Percentiles rank a stretch among this genome's conserved stretches.
phyloP scores from a whole-genome alignment of 35 echinoderm and acorn worm species.

The Apostichopus californicus region DNA sequence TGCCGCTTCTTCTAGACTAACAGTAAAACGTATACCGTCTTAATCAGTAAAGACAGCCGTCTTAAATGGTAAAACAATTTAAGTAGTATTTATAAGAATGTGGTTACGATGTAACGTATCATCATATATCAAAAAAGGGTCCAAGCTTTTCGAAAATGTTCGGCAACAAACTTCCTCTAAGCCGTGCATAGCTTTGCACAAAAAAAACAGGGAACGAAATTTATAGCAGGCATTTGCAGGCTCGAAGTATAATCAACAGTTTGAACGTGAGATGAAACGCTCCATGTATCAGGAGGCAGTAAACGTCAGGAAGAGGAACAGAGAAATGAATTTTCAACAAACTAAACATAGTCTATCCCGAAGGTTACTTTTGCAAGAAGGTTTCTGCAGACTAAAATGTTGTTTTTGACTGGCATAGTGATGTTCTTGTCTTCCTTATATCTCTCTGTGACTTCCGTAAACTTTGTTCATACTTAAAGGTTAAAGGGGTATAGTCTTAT shows the following conservation, averaged over 20 bases:
- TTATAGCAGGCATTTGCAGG: slow-evolving; percentile 9
- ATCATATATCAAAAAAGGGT: no score
- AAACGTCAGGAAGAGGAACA: background rate
- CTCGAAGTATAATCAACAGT: slow-evolving; percentile 7
- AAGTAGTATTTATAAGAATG: no score
- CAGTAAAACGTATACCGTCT: no score
- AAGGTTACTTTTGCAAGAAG: background rate
- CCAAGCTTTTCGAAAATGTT: no score
- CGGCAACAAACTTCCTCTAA: no score
- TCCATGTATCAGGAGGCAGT: background rate
- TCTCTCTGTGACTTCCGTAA: background rate
- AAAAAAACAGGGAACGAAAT: background rate
- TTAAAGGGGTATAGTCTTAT: background rate
- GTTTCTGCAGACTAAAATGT: background rate
- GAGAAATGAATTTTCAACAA: slow-evolving; percentile 5
- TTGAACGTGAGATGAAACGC: background rate
- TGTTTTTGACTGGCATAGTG: background rate
- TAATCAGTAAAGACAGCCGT: no score
- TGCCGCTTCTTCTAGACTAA: no score
- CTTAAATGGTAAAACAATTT: no score
- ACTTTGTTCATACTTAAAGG: background rate
- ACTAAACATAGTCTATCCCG: background rate
- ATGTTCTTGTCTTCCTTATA: background rate
- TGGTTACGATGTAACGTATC: no score
- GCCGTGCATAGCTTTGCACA: background rate